Evolutionary conservation across 2,797 vertebrate genomes (phyloP).

Genomic region (Diplodus sargus): DNA sequence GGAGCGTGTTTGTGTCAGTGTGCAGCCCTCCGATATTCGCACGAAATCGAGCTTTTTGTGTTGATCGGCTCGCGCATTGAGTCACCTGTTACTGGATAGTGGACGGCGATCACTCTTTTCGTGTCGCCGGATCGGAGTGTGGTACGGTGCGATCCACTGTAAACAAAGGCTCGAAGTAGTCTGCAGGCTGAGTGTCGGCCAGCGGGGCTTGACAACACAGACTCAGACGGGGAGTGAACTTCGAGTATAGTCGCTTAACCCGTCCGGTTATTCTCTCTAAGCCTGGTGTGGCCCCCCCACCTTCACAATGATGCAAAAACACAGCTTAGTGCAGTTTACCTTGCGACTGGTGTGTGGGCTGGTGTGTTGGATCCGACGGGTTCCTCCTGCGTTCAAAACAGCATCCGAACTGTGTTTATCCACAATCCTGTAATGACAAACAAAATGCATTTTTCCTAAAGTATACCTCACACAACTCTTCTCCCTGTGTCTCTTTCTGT

Average conservation of each 20-base stretch:
- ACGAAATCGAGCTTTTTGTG: slow-evolving; percentile 58
- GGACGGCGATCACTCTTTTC: slow-evolving; percentile 39
- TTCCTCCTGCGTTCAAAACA: slow-evolving; percentile 47
- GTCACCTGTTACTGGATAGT: slow-evolving; percentile 77
- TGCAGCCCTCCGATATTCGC: slow-evolving; percentile 21
- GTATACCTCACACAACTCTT: slow-evolving; percentile 63
- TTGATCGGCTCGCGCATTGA: slow-evolving; percentile 43
- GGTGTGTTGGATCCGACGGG: slow-evolving; percentile 24
- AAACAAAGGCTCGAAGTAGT: slow-evolving; percentile 79
- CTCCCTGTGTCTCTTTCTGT: slow-evolving; percentile 51
- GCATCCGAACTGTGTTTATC: slow-evolving; percentile 17
- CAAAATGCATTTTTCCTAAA: slow-evolving; percentile 59
- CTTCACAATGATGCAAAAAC: slow-evolving; percentile 26
- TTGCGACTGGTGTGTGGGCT: slow-evolving; percentile 38
- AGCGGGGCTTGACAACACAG: slow-evolving; percentile 58
- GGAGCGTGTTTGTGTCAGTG: slow-evolving; percentile 40
- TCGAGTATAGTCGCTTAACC: slow-evolving; percentile 45
- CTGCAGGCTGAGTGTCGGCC: slow-evolving; percentile 52
- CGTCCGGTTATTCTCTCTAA: slow-evolving; percentile 38
- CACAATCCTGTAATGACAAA: slow-evolving; percentile 43
- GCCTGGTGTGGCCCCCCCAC: not conserved
- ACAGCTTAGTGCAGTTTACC: slow-evolving; percentile 64
- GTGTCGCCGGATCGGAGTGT: slow-evolving; percentile 34
- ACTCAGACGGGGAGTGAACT: slow-evolving; percentile 63
- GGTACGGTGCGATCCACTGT: slow-evolving; percentile 56